phyloP scores from a whole-genome alignment of 2,797 vertebrate genomes.

The Silurus aristotelis region DNA sequence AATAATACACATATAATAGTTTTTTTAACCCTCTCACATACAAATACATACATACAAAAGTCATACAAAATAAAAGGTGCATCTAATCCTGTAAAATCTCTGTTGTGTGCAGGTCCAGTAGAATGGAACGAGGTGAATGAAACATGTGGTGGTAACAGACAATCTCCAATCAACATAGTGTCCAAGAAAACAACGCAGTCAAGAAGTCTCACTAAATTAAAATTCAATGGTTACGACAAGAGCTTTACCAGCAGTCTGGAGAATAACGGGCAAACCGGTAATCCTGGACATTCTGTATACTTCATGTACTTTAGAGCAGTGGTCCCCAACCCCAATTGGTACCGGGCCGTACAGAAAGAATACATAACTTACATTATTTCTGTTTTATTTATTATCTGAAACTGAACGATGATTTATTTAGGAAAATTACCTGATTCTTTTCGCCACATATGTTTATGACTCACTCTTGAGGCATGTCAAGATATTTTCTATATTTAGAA shows the following conservation, averaged over 20 bases:
- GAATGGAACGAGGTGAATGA: constrained; percentile 59
- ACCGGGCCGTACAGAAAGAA: too few species aligned
- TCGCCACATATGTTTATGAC: too few species aligned
- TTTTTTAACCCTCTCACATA: not conserved
- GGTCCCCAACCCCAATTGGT: too few species aligned
- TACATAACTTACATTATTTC: too few species aligned
- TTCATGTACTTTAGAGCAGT: not conserved
- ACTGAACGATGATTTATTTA: too few species aligned
- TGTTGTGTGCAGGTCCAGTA: constrained; percentile 68
- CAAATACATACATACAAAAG: too few species aligned
- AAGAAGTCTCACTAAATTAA: constrained; percentile 65
- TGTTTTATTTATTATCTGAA: too few species aligned
- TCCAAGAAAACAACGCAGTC: constrained; percentile 68
- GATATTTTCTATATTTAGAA: too few species aligned
- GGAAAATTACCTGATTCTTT: too few species aligned
- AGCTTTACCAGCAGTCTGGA: constrained; percentile 58
- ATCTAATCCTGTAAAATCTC: not conserved
- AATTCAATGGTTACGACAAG: constrained; percentile 78
- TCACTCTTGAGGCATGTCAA: too few species aligned
- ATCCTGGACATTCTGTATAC: constrained; percentile 18
- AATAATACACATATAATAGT: not conserved
- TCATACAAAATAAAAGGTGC: too few species aligned
- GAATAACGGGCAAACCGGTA: constrained; percentile 87
- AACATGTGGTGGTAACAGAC: constrained; percentile 64
- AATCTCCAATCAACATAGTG: constrained; percentile 88